Base-by-base conservation (phyloP, 2,113 vertebrate genomes). In the Phaethon lepturus region DNA sequence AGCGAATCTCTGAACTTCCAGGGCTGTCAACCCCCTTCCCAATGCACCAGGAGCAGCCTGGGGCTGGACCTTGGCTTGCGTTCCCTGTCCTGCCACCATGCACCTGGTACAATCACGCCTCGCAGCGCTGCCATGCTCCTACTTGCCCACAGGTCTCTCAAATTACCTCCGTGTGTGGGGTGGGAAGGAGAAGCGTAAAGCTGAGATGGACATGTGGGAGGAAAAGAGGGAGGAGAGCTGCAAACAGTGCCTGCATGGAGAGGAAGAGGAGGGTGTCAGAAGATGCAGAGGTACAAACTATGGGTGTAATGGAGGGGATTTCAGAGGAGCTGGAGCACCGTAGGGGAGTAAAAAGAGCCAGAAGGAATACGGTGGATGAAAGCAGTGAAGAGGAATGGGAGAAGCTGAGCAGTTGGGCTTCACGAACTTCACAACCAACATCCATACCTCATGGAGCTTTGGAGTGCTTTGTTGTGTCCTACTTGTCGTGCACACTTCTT, bases 71-170 rank as follows among this genome's bases (percentile, higher is more conserved):
- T 42, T 31, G n/a, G 16, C 77, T 67, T n/a, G 87, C 0, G 0
- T 83, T 19, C 69, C 38, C 52, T 53, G 44, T 45, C 29, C 38
- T 88, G 56, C 28, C 31, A 15, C 16, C 18, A 44, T 42, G 11
- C 0, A 0, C 35, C n/a, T 38, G 79, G 40, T 53, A 45, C 22
- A 17, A 10, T 38, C 25, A 20, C 1, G 1, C 20, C n/a, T 64
- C 6, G 12, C 38, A 40, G 66, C 4, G 0, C 62, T 79, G 45
- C 58, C 16, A 0, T 5, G 17, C 7, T 40, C 38, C 53, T 45
- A 4, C 42, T 44, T 74, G 53, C 29, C 35, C 23, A 7, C 8
- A 22, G 44, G 15, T 33, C 75, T 11, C 67, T 31, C 52, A 63
- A 71, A 63, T 42, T 42, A 50, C 38, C 38, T 58, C 25, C 6